Base-by-base conservation (phyloP, 2,797 vertebrate species). In the Squalus acanthias region DNA sequence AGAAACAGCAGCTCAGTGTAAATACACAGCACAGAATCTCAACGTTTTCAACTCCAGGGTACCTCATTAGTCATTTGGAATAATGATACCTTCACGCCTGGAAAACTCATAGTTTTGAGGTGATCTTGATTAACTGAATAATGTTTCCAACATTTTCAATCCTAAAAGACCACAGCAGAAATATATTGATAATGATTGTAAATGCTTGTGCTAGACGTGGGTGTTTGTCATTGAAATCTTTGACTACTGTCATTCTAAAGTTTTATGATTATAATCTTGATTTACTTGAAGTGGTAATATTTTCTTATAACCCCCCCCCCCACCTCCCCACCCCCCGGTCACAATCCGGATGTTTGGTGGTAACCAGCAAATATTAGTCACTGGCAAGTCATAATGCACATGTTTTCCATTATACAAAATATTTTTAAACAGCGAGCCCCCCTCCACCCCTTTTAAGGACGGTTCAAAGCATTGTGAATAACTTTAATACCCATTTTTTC, bases 401-500 rank as follows among this genome's bases (percentile, higher is more conserved):
- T 97, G 95, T 96, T 97, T 96, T 97, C 97, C 97, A 97, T 97
- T 97, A 95, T 97, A 96, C 94, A 96, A 96, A 57, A 96, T 96
- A 96, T 97, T 97, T n/a, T 97, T 97, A 97, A 97, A 97, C 97
- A 97, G 96, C 65, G 96, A 85, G 96, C 96, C 0, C 60, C 60
- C 33, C 63, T 39, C 60, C 88, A 96, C 69, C 97, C 97, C 97
- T 97, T 97, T 97, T 97, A 97, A 97, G 96, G 91, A n/a, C 92
- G 93, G 96, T 96, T 96, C 96, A 89, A 96, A 97, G 97, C 97
- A 97, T 97, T 96, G 97, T 97, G 97, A 97, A 97, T 97, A 97
- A 97, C 97, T 97, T 97, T 96, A 97, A 97, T 97, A 97, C 96
- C 97, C 97, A 97, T 96, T 96, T 96, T 63, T 96, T 97, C 96